These are phyloP conservation scores for Sphenopsis melanotis DNA, from an alignment of 2,797 vertebrate genomes.

Conservation along the genomic window DNA sequence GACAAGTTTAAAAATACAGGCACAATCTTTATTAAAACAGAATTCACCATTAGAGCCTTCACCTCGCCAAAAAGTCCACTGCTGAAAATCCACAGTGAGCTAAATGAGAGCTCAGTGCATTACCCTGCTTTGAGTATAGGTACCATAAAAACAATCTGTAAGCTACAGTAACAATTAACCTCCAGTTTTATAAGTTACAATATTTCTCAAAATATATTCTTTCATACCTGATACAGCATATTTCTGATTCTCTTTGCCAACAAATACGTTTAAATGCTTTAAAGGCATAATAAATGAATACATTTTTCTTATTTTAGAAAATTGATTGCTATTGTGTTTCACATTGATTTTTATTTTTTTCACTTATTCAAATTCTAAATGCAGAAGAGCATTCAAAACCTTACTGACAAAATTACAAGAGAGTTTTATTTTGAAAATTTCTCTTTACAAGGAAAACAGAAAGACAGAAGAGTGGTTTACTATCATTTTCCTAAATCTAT, in stretches of 20 bases:
- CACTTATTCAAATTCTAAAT: not conserved
- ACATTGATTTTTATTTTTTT: not conserved
- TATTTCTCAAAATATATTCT: not conserved
- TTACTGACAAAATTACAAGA: not conserved
- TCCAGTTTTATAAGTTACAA: not conserved
- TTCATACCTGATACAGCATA: not conserved
- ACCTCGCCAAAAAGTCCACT: not conserved
- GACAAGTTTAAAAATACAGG: not conserved
- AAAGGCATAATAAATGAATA: not conserved
- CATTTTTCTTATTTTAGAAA: not conserved
- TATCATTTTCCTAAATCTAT: not conserved
- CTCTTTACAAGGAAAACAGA: not conserved
- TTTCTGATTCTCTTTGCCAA: not conserved
- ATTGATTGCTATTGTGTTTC: not conserved
- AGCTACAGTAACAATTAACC: not conserved
- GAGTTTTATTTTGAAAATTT: not conserved
- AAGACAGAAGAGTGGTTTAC: not conserved
- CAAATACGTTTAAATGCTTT: not conserved
- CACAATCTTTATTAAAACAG: not conserved
- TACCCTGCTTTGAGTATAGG: not conserved
- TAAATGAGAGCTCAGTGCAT: not conserved
- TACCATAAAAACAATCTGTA: not conserved
- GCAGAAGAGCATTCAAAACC: not conserved
- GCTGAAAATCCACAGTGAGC: not conserved
- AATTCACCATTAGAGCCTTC: not conserved